Evolutionary conservation across 2,888 invertebrate genomes (phyloP), one percentile per base, ranked within the genome.

Genomic region (Empis livida): DNA sequence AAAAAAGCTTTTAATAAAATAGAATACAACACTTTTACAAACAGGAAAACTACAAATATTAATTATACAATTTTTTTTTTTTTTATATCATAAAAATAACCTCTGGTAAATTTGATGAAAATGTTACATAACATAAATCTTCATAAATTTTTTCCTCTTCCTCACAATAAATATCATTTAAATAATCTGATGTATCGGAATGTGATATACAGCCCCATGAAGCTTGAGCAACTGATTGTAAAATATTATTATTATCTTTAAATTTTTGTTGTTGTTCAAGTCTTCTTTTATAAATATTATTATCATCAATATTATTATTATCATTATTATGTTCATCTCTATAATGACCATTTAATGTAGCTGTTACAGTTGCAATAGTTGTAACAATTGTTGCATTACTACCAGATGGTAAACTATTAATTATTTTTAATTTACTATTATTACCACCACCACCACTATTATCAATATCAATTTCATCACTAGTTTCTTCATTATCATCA

Each of bases 111-210:
- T 75, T 70, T 57, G 81, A 77, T 55, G 82, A 76, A 71, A 87
- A 84, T 64, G 85, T 86, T 64, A 88, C 84, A 70, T 86, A 89
- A 76, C 88, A 88, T 58, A 90, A 78, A 70, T 89, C 87, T 71
- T 88, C 89, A 68, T 90, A 90, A 61, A 88, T 82, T 71, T 86
- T 85, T 67, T 87, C 85, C 59, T 86, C 86, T 56, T 79, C 66
- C 49, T 65, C 62, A 52, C 61, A 61, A 52, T 65, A 65, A 55
- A 65, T 62, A 49, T 64, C 64, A 50, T 59, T 61, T 49, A 65
- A 59, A 53, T 66, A 68, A 43, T 63, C 61, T 48, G 64, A 61
- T 41, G 61, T 64, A 45, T 62, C 65, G 16, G 59, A 61, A 47
- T 61, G 60, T 31, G 27, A 27, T 20, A 41, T 41, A 23, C 14